Evolutionary conservation across 2,113 vertebrate genomes (phyloP).

Genomic region (Cyanoderma ruficeps): DNA sequence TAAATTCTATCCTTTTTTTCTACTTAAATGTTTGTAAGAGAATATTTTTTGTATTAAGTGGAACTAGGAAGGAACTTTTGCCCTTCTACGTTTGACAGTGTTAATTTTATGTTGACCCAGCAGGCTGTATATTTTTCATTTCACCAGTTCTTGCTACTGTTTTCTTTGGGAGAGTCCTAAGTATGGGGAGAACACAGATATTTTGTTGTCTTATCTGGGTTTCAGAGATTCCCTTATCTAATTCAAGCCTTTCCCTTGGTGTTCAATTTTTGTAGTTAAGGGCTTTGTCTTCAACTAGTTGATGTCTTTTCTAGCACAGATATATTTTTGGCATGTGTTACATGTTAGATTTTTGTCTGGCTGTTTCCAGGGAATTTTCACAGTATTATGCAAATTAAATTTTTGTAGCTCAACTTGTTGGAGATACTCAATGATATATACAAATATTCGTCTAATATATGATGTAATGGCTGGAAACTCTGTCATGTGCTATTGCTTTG

Average conservation of each 20-base stretch:
- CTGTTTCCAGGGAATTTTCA: not conserved
- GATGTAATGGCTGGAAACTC: not conserved
- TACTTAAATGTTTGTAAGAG: not conserved
- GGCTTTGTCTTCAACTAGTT: not conserved
- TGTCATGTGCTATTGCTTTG: not conserved
- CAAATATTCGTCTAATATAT: not conserved
- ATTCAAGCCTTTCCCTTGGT: not conserved
- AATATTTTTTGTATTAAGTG: not conserved
- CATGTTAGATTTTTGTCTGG: not conserved
- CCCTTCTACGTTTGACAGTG: not conserved
- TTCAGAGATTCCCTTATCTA: not conserved
- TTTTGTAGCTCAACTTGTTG: not conserved
- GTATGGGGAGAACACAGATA: not conserved
- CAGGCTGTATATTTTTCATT: not conserved
- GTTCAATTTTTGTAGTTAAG: not conserved
- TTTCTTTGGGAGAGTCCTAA: not conserved
- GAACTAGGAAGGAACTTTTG: not conserved
- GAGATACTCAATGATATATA: rapidly evolving
- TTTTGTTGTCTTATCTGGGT: not conserved
- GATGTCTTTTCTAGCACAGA: not conserved
- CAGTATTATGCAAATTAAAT: not conserved
- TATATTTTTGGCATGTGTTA: not conserved
- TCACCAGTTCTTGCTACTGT: not conserved
- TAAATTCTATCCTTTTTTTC: constrained; percentile 69
- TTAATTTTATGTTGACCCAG: not conserved